Evolutionary conservation across 2,113 vertebrate genomes (phyloP).

Genomic region (Pantherophis guttatus): DNA sequence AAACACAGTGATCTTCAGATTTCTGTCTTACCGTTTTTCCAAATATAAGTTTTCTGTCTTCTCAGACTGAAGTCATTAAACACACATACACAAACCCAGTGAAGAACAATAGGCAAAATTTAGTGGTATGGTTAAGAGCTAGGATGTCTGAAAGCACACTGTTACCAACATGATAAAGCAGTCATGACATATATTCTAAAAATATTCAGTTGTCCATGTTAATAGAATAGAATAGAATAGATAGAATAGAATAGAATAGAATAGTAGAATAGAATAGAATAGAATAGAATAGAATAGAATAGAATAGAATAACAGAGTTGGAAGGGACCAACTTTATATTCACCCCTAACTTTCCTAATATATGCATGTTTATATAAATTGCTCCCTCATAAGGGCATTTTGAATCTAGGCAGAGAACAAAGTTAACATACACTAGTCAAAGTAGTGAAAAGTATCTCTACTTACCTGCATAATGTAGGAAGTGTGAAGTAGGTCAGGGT

Average conservation of each 20-base stretch:
- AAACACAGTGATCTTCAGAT: neutral
- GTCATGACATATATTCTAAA: neutral
- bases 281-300: too few relatives aligned
- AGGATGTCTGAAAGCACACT: neutral
- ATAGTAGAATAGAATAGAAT: too few relatives aligned
- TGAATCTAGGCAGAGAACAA: neutral
- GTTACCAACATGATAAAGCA: neutral
- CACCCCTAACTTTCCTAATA: neutral
- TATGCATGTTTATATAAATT: neutral
- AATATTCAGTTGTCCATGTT: too few relatives aligned
- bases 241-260: too few relatives aligned
- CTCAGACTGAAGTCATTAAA: neutral
- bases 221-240: too few relatives aligned
- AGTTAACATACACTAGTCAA: neutral
- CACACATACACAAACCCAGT: neutral
- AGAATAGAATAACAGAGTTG: too few relatives aligned
- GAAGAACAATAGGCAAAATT: neutral
- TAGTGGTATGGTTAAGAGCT: neutral
- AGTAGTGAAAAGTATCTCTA: neutral
- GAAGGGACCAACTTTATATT: neutral
- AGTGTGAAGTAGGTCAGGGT: neutral
- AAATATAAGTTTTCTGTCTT: neutral
- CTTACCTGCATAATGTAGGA: neutral
- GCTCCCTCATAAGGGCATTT: neutral
- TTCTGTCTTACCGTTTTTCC: neutral